Conservation (phyloP, 2,888 invertebrate species). For the Ophonus ardosiacus region DNA sequence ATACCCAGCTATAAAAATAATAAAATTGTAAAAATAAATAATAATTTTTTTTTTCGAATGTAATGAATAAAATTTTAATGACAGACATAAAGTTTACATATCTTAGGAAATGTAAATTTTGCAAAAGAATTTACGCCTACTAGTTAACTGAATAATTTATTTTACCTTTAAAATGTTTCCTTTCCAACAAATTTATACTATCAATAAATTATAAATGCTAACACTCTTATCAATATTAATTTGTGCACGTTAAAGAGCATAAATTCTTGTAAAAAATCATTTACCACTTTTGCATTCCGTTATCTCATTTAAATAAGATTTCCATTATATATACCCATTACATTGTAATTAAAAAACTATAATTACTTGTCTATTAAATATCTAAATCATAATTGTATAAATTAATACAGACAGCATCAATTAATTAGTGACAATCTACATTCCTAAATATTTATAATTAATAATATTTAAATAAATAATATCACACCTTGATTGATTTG, state of each 20-base stretch:
- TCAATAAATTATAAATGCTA: slow-evolving; percentile 40
- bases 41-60: too few relatives aligned
- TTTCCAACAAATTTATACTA: slow-evolving; percentile 16
- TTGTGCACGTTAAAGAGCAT: neutral
- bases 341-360: slow-evolving; percentile 15
- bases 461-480: neutral
- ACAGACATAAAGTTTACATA: neutral
- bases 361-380: slow-evolving; percentile 34
- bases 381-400: slow-evolving; percentile 32
- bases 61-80: too few relatives aligned
- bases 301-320: slow-evolving; percentile 41
- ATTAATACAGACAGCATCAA: slow-evolving; percentile 17
- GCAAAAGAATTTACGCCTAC: neutral
- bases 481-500: too few relatives aligned
- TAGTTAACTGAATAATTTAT: slow-evolving; percentile 8
- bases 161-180: neutral
- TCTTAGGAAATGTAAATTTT: slow-evolving; percentile 15
- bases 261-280: slow-evolving; percentile 31
- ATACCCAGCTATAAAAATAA: too few relatives aligned
- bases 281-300: slow-evolving; percentile 24
- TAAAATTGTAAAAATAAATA: too few relatives aligned
- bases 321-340: slow-evolving; percentile 29
- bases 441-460: neutral
- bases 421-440: neutral
- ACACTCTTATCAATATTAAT: slow-evolving; percentile 42